Evolutionary conservation across 2,113 vertebrate species (phyloP).

Genomic region (Notothenia coriiceps): DNA sequence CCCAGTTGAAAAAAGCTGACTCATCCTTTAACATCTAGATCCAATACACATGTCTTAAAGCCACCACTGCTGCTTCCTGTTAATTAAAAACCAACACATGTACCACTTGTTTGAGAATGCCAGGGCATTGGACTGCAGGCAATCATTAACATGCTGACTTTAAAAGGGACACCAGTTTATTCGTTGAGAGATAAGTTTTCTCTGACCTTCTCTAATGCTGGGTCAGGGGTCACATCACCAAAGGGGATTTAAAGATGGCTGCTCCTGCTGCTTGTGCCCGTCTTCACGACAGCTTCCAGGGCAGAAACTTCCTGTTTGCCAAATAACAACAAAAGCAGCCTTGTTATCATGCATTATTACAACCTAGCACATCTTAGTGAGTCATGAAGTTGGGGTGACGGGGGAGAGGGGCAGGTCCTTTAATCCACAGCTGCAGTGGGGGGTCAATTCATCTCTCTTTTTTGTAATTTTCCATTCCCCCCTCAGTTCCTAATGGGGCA

Average conservation of each 20-base stretch:
- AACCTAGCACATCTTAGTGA: slow-evolving; percentile 67
- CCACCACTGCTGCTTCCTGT: background rate
- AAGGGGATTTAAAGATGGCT: slow-evolving; percentile 73
- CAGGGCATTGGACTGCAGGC: slow-evolving; percentile 13
- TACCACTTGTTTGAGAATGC: slow-evolving; percentile 6
- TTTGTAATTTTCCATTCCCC: slow-evolving; percentile 21
- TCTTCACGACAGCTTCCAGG: slow-evolving; percentile 66
- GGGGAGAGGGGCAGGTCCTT: slow-evolving; percentile 25
- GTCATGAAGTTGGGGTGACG: slow-evolving; percentile 38
- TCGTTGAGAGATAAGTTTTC: slow-evolving; percentile 77
- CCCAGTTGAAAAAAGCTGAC: background rate
- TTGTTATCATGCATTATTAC: slow-evolving; percentile 75
- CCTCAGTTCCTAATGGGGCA: slow-evolving; percentile 46
- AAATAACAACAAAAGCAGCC: slow-evolving; percentile 76
- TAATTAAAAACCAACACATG: slow-evolving; percentile 42
- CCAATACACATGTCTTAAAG: background rate
- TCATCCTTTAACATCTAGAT: background rate
- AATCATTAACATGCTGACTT: slow-evolving; percentile 57
- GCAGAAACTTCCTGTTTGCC: slow-evolving; percentile 73
- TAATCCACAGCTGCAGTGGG: slow-evolving; percentile 66
- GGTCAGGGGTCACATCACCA: slow-evolving; percentile 77
- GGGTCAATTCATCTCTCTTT: slow-evolving; percentile 62
- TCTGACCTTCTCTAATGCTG: slow-evolving; percentile 74
- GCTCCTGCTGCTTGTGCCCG: slow-evolving; percentile 48
- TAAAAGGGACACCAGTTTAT: slow-evolving; percentile 74